Percentiles rank a stretch among this genome's conserved stretches.
phyloP scores from a whole-genome alignment of 2,888 invertebrate species.

The Volucella zonaria region DNA sequence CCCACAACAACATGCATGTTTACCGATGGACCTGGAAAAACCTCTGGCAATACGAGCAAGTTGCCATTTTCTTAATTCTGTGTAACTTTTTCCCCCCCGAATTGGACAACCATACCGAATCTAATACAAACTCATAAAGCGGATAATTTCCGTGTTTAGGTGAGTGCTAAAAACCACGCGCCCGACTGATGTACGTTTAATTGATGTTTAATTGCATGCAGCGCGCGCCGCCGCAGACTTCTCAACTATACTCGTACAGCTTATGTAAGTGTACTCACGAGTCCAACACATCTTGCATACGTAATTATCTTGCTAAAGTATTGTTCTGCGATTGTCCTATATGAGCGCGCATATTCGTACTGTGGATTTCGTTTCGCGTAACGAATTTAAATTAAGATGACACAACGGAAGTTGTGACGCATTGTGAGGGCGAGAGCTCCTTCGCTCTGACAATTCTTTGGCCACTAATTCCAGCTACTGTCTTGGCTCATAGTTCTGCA shows the following conservation, averaged over 20 bases:
- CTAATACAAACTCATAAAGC: slow-evolving; percentile 59
- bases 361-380: slow-evolving; percentile 68
- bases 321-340: slow-evolving; percentile 59
- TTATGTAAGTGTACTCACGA: slow-evolving; percentile 53
- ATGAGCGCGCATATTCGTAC: slow-evolving; percentile 29
- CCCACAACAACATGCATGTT: not conserved
- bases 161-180: slow-evolving; percentile 63
- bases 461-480: slow-evolving; percentile 46
- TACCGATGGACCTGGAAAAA: slow-evolving; percentile 6
- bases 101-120: slow-evolving; percentile 30
- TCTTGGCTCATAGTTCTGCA: slow-evolving; percentile 29
- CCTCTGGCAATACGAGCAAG: slow-evolving; percentile 22
- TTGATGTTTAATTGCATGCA: slow-evolving; percentile 71
- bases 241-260: slow-evolving; percentile 41
- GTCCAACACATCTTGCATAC: slow-evolving; percentile 53
- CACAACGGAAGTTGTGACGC: slow-evolving; percentile 66
- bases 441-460: slow-evolving; percentile 7
- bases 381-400: slow-evolving; percentile 71
- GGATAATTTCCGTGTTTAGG: slow-evolving; percentile 65
- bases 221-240: slow-evolving; percentile 49
- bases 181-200: slow-evolving; percentile 71
- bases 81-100: slow-evolving; percentile 11
- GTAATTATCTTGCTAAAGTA: slow-evolving; percentile 64
- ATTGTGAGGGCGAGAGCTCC: slow-evolving; percentile 42
- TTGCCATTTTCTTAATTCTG: slow-evolving; percentile 28